These are phyloP conservation scores for Atlantisia rogersi DNA, from an alignment of 2,113 vertebrate species.

Conservation along the genomic window DNA sequence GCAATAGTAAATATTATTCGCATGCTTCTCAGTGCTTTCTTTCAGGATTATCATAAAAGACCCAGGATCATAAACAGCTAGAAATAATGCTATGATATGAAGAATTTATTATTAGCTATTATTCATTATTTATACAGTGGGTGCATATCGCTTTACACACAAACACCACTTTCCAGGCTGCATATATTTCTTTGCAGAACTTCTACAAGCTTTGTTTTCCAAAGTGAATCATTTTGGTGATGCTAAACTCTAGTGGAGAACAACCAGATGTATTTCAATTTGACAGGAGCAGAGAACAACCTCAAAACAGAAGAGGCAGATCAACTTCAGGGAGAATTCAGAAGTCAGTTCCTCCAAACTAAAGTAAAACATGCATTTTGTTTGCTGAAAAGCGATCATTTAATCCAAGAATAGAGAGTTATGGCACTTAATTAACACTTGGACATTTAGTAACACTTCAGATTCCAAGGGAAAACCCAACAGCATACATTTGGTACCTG, in stretches of 20 bases:
- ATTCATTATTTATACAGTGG: slow-evolving; percentile 47
- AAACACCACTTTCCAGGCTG: slow-evolving; percentile 19
- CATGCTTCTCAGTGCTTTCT: slow-evolving; percentile 16
- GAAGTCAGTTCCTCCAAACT: background rate
- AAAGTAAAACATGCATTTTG: background rate
- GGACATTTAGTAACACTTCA: background rate
- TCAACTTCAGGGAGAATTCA: background rate
- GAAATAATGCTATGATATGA: slow-evolving; percentile 6
- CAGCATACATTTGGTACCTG: background rate
- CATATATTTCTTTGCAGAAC: slow-evolving; percentile 3
- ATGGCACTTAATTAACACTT: background rate
- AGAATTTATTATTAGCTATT: slow-evolving; percentile 48
- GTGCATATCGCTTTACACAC: background rate
- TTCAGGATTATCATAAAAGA: slow-evolving; percentile 43
- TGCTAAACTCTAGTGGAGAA: background rate
- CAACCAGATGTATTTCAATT: background rate
- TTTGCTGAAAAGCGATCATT: background rate
- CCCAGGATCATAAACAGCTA: background rate
- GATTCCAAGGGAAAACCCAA: background rate
- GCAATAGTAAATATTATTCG: slow-evolving; percentile 19
- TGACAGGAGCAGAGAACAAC: background rate
- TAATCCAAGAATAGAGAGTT: background rate
- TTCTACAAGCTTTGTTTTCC: slow-evolving; percentile 22
- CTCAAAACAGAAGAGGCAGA: background rate
- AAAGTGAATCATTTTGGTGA: background rate